These are phyloP conservation scores for Rhagium mordax DNA, from an alignment of 2,888 invertebrate genomes.

Conservation along the genomic window DNA sequence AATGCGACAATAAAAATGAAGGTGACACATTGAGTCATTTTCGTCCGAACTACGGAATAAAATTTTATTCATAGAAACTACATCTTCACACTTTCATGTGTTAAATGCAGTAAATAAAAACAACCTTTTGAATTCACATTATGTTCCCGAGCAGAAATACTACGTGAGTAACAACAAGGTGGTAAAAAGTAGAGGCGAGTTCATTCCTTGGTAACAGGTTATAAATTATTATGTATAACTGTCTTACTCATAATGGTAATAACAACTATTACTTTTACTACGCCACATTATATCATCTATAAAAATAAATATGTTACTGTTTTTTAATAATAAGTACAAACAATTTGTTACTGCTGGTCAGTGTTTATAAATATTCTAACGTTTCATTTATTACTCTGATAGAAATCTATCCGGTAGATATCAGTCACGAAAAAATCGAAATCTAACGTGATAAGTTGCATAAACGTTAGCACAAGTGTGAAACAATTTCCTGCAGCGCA, in stretches of 20 bases:
- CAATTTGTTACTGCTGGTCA: background rate
- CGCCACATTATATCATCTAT: constrained; percentile 10
- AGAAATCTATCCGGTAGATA: too few relatives aligned
- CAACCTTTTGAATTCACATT: background rate
- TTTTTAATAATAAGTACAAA: background rate
- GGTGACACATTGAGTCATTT: too few relatives aligned
- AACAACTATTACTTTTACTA: constrained; percentile 7
- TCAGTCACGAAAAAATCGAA: too few relatives aligned
- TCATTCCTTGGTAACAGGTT: background rate
- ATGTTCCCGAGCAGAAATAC: background rate
- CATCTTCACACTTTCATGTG: too few relatives aligned
- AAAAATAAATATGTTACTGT: constrained; percentile 4
- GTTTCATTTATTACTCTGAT: too few relatives aligned
- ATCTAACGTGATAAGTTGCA: too few relatives aligned
- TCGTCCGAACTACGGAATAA: too few relatives aligned
- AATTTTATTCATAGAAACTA: too few relatives aligned
- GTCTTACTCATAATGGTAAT: background rate
- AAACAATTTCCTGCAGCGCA: too few relatives aligned
- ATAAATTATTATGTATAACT: background rate
- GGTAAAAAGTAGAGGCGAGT: background rate
- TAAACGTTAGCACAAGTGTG: too few relatives aligned
- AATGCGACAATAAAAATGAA: too few relatives aligned
- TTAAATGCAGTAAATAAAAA: too few relatives aligned
- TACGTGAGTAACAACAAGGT: background rate
- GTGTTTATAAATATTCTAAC: background rate